phyloP scores from a whole-genome alignment of 2,888 invertebrate genomes.

The Nemotelus pantherinus region DNA sequence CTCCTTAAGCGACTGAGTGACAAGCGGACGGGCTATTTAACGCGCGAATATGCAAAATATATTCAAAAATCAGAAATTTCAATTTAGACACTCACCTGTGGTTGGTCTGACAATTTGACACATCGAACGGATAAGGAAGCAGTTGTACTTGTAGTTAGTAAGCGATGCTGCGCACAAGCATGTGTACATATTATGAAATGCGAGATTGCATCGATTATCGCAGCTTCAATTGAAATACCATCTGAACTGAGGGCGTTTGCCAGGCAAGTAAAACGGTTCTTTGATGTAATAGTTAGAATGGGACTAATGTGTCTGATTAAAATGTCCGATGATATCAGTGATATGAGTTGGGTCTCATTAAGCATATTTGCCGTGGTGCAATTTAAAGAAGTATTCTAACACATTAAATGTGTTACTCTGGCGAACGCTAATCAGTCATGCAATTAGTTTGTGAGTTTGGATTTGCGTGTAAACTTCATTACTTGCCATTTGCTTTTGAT shows the following conservation, averaged over 20 bases:
- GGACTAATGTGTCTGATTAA: not conserved
- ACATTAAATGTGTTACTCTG: no score
- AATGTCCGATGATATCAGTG: constrained; percentile 7
- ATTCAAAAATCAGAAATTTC: constrained; percentile 2
- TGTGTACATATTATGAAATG: no score
- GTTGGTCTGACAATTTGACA: constrained; percentile 36
- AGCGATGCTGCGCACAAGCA: no score
- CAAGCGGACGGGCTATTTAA: constrained; percentile 17
- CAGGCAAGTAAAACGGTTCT: no score
- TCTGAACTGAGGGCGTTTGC: no score
- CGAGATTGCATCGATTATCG: constrained; percentile 11
- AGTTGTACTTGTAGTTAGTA: not conserved
- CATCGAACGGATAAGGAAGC: constrained; percentile 14
- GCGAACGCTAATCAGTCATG: no score
- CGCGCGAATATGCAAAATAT: not conserved
- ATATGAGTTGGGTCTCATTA: not conserved
- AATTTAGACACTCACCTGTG: constrained; percentile 10
- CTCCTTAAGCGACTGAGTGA: constrained; percentile 4
- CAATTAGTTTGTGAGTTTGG: no score
- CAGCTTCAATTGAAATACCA: not conserved
- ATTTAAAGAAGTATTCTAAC: no score
- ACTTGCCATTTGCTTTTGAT: no score
- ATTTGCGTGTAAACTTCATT: no score
- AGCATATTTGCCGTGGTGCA: no score
- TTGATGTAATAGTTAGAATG: not conserved